phyloP scores from a whole-genome alignment of 2,797 vertebrate genomes.

The Eulemur rubriventer region DNA sequence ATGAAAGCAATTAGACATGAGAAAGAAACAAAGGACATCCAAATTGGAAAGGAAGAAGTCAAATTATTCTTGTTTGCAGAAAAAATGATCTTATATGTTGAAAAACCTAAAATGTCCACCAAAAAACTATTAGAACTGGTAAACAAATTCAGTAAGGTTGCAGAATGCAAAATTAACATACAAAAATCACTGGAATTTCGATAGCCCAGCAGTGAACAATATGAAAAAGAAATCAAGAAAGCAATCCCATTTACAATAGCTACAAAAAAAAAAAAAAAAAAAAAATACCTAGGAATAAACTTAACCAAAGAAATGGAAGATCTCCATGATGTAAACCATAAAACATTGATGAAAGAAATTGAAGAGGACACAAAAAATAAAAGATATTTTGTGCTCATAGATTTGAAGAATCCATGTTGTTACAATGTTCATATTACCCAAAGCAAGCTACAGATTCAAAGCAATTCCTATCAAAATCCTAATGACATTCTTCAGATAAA shows the following conservation, averaged over 20 bases:
- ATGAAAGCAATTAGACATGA: not conserved
- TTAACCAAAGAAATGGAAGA: not conserved
- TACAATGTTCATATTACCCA: not conserved
- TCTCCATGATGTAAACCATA: not conserved
- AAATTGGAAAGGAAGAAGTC: not conserved
- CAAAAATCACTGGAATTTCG: not conserved
- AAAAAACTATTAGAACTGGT: not conserved
- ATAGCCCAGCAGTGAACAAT: not conserved
- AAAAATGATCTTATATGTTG: not conserved
- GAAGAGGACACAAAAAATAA: not conserved
- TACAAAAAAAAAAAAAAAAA: not conserved
- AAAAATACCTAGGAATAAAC: not conserved
- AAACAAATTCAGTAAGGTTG: not conserved
- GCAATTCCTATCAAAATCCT: not conserved
- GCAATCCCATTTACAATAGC: not conserved
- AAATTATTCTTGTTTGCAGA: not conserved
- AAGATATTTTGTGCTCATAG: not conserved
- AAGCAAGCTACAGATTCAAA: not conserved
- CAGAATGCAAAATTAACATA: not conserved
- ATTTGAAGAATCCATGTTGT: not conserved
- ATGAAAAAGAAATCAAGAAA: not conserved
- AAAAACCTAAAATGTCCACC: not conserved
- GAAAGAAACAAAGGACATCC: not conserved
- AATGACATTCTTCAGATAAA: not conserved
- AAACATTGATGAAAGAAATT: not conserved